These are phyloP conservation scores for Neopipo cinnamomea DNA, from an alignment of 2,113 vertebrate genomes.

Conservation along the genomic window DNA sequence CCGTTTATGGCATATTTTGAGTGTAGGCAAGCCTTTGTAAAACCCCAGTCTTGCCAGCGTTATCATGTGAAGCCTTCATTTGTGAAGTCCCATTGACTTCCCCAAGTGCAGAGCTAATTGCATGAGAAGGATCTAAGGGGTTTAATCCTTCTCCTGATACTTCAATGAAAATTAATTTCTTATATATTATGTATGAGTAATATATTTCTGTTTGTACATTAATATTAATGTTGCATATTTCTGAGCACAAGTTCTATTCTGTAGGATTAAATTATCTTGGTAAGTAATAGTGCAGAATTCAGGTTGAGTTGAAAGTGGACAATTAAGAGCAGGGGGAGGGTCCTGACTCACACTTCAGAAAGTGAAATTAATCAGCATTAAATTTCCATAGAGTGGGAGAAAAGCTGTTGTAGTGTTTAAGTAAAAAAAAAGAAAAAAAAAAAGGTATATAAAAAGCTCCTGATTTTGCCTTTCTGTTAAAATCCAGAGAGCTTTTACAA, in stretches of 20 bases:
- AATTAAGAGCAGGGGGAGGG: neutral
- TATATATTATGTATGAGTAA: slow-evolving; percentile 68
- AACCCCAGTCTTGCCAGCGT: neutral
- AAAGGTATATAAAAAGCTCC: neutral
- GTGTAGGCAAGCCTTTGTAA: neutral
- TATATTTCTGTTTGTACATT: slow-evolving; percentile 61
- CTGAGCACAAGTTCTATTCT: slow-evolving; percentile 33
- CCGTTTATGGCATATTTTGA: neutral
- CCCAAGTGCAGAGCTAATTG: slow-evolving; percentile 44
- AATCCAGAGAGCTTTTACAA: slow-evolving; percentile 55
- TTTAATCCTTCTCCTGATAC: slow-evolving; percentile 44
- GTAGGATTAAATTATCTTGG: slow-evolving; percentile 30
- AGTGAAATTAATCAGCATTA: neutral
- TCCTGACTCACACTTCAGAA: neutral
- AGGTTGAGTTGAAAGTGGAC: slow-evolving; percentile 9
- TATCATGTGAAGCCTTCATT: neutral
- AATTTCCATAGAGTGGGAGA: neutral
- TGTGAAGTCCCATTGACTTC: slow-evolving; percentile 39
- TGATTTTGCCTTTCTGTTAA: slow-evolving; percentile 40
- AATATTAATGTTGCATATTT: slow-evolving; percentile 55
- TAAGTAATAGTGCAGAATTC: neutral
- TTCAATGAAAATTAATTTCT: slow-evolving; percentile 66
- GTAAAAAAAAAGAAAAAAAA: slow-evolving; percentile 10
- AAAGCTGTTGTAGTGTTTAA: neutral
- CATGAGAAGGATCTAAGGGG: slow-evolving; percentile 43